phyloP scores from a whole-genome alignment of 2,797 vertebrate species.

The Ctenosaura bakeri region DNA sequence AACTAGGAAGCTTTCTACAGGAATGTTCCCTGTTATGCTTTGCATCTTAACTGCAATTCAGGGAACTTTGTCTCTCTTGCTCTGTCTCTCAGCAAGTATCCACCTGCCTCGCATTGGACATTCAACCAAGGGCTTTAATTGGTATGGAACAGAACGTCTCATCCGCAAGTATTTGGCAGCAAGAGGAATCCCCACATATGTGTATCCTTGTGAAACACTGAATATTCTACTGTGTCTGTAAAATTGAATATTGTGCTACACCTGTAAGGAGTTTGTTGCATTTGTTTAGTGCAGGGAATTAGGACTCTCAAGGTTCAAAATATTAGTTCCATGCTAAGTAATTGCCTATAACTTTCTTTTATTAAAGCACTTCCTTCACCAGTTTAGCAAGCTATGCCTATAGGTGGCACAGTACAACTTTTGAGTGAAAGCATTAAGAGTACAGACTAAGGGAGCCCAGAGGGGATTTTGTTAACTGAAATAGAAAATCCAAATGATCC shows the following conservation, averaged over 20 bases:
- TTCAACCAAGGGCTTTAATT: conserved; percentile 92
- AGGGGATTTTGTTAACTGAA: not conserved
- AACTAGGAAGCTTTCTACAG: too few relatives aligned
- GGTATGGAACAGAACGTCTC: conserved; percentile 94
- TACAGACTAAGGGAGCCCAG: not conserved
- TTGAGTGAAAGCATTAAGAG: not conserved
- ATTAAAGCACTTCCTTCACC: not conserved
- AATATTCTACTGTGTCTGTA: too few relatives aligned
- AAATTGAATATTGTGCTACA: not conserved
- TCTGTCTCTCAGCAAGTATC: conserved; percentile 85
- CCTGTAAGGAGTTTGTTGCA: not conserved
- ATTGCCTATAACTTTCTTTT: not conserved
- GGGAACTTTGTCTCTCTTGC: conserved; percentile 27
- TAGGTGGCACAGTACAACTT: not conserved
- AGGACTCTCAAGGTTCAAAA: not conserved
- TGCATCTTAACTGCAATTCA: conserved; percentile 23
- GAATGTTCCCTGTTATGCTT: not conserved
- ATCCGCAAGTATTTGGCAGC: conserved; percentile 89
- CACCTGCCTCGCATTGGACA: conserved; percentile 95
- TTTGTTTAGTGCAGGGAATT: not conserved
- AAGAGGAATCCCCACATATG: conserved; percentile 86
- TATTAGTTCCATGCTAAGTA: not conserved
- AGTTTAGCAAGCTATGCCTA: not conserved
- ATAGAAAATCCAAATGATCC: not conserved
- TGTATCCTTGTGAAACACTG: conserved; percentile 86